phyloP scores from a whole-genome alignment of 1,140 invertebrate species.

The Eriosoma lanigerum region DNA sequence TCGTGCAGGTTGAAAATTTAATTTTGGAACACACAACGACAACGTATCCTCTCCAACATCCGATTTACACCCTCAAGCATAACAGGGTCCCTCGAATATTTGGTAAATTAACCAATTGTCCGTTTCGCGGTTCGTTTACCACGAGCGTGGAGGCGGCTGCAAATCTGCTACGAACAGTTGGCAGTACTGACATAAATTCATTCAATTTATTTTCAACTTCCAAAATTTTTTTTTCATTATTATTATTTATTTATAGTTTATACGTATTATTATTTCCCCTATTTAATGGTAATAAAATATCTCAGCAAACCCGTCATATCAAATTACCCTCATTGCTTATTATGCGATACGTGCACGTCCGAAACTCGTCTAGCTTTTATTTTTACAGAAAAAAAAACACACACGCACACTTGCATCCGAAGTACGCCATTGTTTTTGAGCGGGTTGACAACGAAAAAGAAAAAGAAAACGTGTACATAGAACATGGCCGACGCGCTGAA shows the following conservation, averaged over 20 bases:
- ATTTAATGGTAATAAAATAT: slow-evolving; percentile 34
- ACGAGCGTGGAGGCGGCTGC: not conserved
- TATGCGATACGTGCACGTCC: slow-evolving; percentile 15
- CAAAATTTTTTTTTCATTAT: not conserved
- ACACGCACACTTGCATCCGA: not conserved
- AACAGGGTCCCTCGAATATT: slow-evolving; percentile 1
- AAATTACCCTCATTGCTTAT: slow-evolving; percentile 39
- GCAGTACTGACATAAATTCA: not conserved
- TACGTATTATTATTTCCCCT: slow-evolving; percentile 16
- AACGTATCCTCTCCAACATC: not conserved
- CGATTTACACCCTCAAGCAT: not conserved
- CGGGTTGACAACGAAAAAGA: slow-evolving; percentile 43
- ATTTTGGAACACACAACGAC: not conserved
- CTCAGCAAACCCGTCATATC: slow-evolving; percentile 40
- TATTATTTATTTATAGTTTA: slow-evolving; percentile 37
- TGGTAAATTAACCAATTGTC: slow-evolving; percentile 39
- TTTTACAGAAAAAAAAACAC: slow-evolving; percentile 22
- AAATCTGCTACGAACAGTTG: not conserved
- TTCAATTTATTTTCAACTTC: not conserved
- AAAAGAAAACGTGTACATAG: slow-evolving; percentile 27
- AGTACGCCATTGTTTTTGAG: slow-evolving; percentile 47
- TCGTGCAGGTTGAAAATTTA: not conserved
- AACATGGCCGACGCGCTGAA: slow-evolving; percentile 41
- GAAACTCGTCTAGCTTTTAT: slow-evolving; percentile 42
- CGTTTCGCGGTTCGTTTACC: slow-evolving; percentile 42